Conservation (phyloP, 2,797 vertebrate species). For the Anabacerthia variegaticeps region DNA sequence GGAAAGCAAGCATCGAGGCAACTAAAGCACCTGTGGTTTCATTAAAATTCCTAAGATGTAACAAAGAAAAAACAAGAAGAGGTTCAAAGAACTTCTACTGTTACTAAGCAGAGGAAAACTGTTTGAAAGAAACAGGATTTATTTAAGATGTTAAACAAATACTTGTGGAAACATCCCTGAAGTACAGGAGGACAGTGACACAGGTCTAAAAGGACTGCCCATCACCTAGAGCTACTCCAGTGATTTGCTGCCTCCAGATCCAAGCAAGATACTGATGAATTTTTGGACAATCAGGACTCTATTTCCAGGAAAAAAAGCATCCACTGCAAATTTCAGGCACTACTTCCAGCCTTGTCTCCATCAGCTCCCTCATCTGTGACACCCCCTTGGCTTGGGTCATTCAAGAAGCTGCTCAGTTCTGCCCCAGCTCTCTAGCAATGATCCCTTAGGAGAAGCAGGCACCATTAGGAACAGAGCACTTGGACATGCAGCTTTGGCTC, state of each 20-base stretch:
- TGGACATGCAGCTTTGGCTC: not conserved
- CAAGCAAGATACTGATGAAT: not conserved
- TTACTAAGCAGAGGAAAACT: not conserved
- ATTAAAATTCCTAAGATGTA: conserved; percentile 83
- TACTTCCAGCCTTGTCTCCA: not conserved
- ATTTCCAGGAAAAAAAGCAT: not conserved
- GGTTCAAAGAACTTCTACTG: not conserved
- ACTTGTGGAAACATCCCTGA: not conserved
- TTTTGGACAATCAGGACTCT: not conserved
- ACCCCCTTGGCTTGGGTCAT: not conserved
- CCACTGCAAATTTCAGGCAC: not conserved
- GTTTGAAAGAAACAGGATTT: not conserved
- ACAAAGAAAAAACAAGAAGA: not conserved
- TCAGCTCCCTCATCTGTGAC: not conserved
- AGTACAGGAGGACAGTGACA: not conserved
- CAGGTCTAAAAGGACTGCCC: not conserved
- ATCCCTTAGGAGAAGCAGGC: not conserved
- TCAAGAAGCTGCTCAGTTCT: not conserved
- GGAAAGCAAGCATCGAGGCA: conserved; percentile 86
- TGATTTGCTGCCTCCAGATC: not conserved
- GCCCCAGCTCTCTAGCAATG: not conserved
- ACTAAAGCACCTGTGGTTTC: conserved; percentile 77
- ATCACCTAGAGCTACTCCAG: not conserved
- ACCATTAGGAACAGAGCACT: not conserved
- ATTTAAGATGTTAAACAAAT: not conserved